phyloP scores from a whole-genome alignment of 2,888 invertebrate genomes.

The Scaptomyza parva region DNA sequence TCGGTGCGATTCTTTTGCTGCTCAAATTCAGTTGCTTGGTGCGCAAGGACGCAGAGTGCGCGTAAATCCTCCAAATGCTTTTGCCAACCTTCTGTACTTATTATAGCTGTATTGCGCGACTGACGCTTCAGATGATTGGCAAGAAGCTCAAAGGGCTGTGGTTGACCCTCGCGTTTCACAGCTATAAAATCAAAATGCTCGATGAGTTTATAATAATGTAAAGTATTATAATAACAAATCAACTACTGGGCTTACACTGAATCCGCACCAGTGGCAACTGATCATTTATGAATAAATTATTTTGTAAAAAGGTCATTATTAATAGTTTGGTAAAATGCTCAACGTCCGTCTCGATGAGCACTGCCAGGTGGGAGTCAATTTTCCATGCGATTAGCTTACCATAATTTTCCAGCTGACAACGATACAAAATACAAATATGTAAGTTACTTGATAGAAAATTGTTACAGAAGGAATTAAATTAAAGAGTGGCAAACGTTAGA shows the following conservation, averaged over 20 bases:
- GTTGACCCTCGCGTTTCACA: slow-evolving; percentile 87
- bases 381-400: slow-evolving; percentile 93
- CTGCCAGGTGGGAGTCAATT: slow-evolving; percentile 89
- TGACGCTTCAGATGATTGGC: slow-evolving; percentile 85
- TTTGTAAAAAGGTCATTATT: slow-evolving; percentile 89
- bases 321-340: slow-evolving; percentile 89
- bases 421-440: too few relatives aligned
- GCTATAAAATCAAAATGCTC: slow-evolving; percentile 83
- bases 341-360: slow-evolving; percentile 91
- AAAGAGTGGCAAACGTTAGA: too few relatives aligned
- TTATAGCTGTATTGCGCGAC: slow-evolving; percentile 78
- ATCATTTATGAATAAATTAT: slow-evolving; percentile 91
- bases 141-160: slow-evolving; percentile 86
- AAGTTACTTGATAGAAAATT: too few relatives aligned
- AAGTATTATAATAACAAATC: neutral
- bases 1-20: slow-evolving; percentile 82
- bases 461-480: too few relatives aligned
- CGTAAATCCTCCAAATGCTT: slow-evolving; percentile 83
- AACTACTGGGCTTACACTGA: slow-evolving; percentile 88
- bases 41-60: slow-evolving; percentile 82
- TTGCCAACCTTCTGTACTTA: slow-evolving; percentile 81
- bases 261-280: slow-evolving; percentile 90
- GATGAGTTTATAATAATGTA: slow-evolving; percentile 10
- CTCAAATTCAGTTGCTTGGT: slow-evolving; percentile 84
- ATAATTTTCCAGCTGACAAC: slow-evolving; percentile 90